These are phyloP conservation scores for Magallana angulata DNA, from an alignment of 1,140 invertebrate species.

Conservation along the genomic window DNA sequence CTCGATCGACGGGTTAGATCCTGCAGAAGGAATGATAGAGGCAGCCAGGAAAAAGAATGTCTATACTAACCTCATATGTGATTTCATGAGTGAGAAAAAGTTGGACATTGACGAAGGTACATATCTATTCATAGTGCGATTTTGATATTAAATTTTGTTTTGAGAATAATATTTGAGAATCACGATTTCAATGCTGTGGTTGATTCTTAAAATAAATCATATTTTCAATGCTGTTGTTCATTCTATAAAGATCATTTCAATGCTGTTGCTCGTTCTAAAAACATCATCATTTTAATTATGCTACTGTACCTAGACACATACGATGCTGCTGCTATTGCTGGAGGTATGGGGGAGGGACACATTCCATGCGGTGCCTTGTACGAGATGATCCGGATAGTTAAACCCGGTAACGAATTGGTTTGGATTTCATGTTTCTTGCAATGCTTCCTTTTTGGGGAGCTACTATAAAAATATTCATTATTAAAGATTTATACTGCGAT, in stretches of 20 bases:
- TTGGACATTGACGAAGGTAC: slow-evolving; percentile 50
- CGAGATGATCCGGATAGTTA: slow-evolving; percentile 79
- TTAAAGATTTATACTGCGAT: too few relatives aligned
- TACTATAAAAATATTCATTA: not conserved
- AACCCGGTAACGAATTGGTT: slow-evolving; percentile 73
- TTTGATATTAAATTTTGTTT: too few relatives aligned
- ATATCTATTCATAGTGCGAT: not conserved
- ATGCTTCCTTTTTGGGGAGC: not conserved
- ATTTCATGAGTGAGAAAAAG: slow-evolving; percentile 60
- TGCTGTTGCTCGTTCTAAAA: too few relatives aligned
- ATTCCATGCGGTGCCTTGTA: slow-evolving; percentile 77
- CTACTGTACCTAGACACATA: slow-evolving; percentile 71
- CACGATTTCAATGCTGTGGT: too few relatives aligned
- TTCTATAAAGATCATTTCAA: too few relatives aligned
- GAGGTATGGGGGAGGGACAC: slow-evolving; percentile 81
- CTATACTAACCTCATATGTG: slow-evolving; percentile 68
- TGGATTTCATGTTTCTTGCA: not conserved
- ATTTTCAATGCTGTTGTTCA: too few relatives aligned
- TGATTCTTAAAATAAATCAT: too few relatives aligned
- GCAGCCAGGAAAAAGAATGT: slow-evolving; percentile 69
- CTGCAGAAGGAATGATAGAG: slow-evolving; percentile 74
- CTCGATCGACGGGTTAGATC: slow-evolving; percentile 73
- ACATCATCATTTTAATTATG: too few relatives aligned
- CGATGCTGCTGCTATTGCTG: slow-evolving; percentile 75
- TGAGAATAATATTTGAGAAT: too few relatives aligned